A percentile compares a stretch with the other conserved stretches of the same genome.
phyloP scores from a whole-genome alignment of 2,797 vertebrate species.

The Cheirogaleus major region DNA sequence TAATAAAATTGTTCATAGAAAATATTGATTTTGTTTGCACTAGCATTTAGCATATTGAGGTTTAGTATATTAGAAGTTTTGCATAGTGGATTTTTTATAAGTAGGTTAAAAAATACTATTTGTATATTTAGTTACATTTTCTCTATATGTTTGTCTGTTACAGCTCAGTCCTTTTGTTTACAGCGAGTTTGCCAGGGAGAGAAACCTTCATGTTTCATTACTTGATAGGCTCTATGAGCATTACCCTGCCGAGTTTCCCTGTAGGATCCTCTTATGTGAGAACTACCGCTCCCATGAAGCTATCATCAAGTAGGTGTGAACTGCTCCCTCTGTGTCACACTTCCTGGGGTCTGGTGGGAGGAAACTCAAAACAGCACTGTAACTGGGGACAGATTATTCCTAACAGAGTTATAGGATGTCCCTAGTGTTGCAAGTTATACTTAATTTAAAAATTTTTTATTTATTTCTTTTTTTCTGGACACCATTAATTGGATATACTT shows the following conservation, averaged over 20 bases:
- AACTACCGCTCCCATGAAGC: constrained; percentile 99
- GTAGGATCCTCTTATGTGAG: constrained; percentile 98
- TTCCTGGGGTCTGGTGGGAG: constrained; percentile 51
- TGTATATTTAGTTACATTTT: constrained; percentile 81
- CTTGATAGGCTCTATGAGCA: constrained; percentile 99
- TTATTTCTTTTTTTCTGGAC: not conserved
- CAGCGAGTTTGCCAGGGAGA: constrained; percentile 99
- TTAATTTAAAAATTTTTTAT: not conserved
- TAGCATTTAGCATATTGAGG: not conserved
- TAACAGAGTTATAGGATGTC: not conserved
- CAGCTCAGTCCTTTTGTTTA: constrained; percentile 99
- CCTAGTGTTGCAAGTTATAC: not conserved
- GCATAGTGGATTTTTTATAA: not conserved
- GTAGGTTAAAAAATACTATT: constrained; percentile 52
- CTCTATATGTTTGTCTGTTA: constrained; percentile 84
- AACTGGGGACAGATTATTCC: not conserved
- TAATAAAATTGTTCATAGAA: not conserved
- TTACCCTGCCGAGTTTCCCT: constrained; percentile 97
- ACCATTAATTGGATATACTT: not conserved
- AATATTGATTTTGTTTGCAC: not conserved
- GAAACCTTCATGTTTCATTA: constrained; percentile 97
- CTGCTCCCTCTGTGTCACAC: constrained; percentile 80
- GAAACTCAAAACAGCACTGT: not conserved
- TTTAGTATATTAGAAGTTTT: constrained; percentile 6
- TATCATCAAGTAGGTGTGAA: constrained; percentile 99